These are phyloP conservation scores for Trachemys scripta DNA, from an alignment of 2,113 vertebrate genomes.

Conservation along the genomic window DNA sequence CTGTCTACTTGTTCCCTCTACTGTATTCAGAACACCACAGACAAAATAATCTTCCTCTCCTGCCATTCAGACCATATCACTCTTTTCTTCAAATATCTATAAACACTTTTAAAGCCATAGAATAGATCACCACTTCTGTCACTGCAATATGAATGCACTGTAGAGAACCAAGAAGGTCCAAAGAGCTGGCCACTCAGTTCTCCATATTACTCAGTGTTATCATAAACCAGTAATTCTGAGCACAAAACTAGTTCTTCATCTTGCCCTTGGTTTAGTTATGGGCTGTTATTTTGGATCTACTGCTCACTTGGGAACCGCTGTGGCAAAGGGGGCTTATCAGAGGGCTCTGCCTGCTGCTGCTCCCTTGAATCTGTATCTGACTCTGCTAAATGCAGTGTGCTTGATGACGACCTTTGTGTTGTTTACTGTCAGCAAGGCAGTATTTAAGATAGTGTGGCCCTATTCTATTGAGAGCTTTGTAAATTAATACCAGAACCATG, in stretches of 20 bases:
- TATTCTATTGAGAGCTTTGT: neutral
- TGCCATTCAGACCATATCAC: neutral
- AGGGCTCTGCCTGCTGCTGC: neutral
- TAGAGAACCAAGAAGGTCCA: neutral
- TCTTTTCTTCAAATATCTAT: neutral
- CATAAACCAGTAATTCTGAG: neutral
- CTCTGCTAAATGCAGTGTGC: neutral
- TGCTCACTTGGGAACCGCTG: neutral
- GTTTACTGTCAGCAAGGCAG: neutral
- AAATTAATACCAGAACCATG: neutral
- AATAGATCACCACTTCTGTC: neutral
- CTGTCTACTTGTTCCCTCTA: neutral
- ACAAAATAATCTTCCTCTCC: neutral
- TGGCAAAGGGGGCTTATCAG: neutral
- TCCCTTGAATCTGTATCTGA: neutral
- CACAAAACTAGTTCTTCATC: neutral
- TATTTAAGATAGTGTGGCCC: neutral
- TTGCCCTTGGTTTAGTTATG: neutral
- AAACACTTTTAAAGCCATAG: neutral
- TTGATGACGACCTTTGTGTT: neutral
- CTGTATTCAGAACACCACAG: neutral
- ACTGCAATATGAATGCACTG: neutral
- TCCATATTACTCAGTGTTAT: neutral
- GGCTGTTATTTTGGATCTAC: neutral
- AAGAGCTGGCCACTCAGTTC: neutral